Evolutionary conservation across 2,797 vertebrate genomes (phyloP).

Genomic region (Heterohyrax brucei): DNA sequence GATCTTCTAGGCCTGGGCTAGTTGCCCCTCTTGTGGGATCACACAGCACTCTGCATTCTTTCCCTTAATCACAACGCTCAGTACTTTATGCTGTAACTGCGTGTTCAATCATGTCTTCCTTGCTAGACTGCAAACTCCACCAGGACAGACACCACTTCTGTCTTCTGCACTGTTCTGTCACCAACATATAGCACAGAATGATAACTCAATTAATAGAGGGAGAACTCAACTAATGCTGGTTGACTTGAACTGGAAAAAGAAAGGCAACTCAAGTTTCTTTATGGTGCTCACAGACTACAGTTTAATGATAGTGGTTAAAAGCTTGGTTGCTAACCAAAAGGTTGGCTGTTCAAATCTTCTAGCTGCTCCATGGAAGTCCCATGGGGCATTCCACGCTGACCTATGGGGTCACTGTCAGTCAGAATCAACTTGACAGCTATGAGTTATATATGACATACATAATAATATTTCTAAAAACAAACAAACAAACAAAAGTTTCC

Average conservation of each 20-base stretch:
- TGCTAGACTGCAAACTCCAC: no score
- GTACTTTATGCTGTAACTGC: neutral
- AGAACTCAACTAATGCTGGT: neutral
- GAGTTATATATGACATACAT: neutral
- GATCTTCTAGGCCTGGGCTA: neutral
- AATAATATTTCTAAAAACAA: neutral
- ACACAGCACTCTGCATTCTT: neutral
- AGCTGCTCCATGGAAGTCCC: no score
- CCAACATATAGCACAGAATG: neutral
- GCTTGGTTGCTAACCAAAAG: no score
- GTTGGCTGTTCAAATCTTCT: no score
- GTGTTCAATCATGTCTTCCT: neutral
- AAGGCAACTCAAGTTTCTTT: neutral
- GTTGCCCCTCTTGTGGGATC: neutral
- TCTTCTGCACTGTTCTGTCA: neutral
- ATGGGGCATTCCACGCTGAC: no score
- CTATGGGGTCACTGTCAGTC: no score
- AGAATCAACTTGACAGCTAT: no score
- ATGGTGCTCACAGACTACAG: neutral
- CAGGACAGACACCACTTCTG: no score
- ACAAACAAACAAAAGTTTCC: neutral
- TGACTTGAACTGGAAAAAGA: neutral
- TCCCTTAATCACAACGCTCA: neutral
- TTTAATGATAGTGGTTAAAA: neutral
- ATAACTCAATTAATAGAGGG: neutral